Conservation (phyloP, 2,113 vertebrate genomes). For the Nibea coibor region DNA sequence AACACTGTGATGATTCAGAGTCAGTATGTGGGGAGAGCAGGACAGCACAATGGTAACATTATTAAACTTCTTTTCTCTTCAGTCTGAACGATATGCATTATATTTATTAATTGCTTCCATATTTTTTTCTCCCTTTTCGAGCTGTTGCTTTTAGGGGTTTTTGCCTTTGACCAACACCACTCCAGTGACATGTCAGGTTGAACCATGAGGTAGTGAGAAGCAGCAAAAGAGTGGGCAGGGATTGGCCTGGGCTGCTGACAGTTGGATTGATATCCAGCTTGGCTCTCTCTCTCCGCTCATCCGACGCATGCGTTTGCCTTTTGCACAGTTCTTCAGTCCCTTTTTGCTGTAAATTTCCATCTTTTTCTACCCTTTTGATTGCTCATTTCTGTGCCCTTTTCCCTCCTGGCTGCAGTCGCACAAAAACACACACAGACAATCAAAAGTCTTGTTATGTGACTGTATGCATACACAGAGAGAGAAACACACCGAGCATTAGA, state of each 20-base stretch:
- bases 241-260: conserved; percentile 53
- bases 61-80: not conserved
- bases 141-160: not conserved
- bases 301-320: conserved; percentile 48
- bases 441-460: conserved; percentile 10
- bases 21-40: conserved; percentile 27
- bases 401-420: conserved; percentile 17
- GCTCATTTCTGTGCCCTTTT: conserved; percentile 44
- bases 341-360: conserved; percentile 36
- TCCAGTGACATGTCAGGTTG: conserved; percentile 11
- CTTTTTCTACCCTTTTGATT: conserved; percentile 46
- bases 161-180: not conserved
- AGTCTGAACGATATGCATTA: not conserved
- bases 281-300: conserved; percentile 43
- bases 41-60: not conserved
- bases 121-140: not conserved
- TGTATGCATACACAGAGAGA: conserved; percentile 10
- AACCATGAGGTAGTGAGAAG: conserved; percentile 30
- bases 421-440: conserved; percentile 17
- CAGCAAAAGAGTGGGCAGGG: conserved; percentile 50
- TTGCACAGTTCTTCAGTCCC: conserved; percentile 28
- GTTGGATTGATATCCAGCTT: conserved; percentile 58
- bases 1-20: conserved; percentile 25
- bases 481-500: conserved; percentile 40
- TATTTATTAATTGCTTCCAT: not conserved